Evolutionary conservation across 2,113 vertebrate species (phyloP).

Genomic region (Percina caprodes): DNA sequence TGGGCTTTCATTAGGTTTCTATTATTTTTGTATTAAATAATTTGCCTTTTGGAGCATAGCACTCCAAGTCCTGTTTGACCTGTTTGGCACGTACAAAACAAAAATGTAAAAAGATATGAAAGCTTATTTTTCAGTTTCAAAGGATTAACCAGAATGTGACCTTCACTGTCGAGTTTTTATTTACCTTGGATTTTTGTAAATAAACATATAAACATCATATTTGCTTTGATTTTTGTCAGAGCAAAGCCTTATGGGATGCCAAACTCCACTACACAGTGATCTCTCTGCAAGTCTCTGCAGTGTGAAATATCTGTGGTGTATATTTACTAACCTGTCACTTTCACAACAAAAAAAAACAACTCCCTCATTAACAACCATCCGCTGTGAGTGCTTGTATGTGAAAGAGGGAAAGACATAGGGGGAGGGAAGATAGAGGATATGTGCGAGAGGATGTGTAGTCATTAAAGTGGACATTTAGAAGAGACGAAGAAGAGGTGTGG

Average conservation of each 20-base stretch:
- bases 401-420: slow-evolving; percentile 7
- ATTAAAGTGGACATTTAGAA: slow-evolving; percentile 25
- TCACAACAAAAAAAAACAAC: slow-evolving; percentile 54
- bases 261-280: slow-evolving; percentile 15
- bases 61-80: background rate
- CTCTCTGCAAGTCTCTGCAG: slow-evolving; percentile 22
- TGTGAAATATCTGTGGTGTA: slow-evolving; percentile 21
- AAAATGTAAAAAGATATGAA: background rate
- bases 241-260: slow-evolving; percentile 42
- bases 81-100: background rate
- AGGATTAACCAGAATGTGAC: slow-evolving; percentile 19
- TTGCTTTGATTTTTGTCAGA: slow-evolving; percentile 29
- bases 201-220: slow-evolving; percentile 12
- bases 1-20: slow-evolving; percentile 45
- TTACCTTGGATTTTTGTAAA: slow-evolving; percentile 18
- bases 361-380: slow-evolving; percentile 53
- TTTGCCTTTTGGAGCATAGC: slow-evolving; percentile 35
- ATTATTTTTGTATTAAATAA: slow-evolving; percentile 55
- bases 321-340: slow-evolving; percentile 66
- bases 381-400: slow-evolving; percentile 30
- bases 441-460: slow-evolving; percentile 24
- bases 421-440: slow-evolving; percentile 6
- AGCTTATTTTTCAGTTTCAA: slow-evolving; percentile 5
- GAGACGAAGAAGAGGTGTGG: slow-evolving; percentile 13
- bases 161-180: background rate